Percentiles rank a stretch among this genome's conserved stretches.
phyloP scores from a whole-genome alignment of 2,888 invertebrate species.

The Dinocampus coccinellae region DNA sequence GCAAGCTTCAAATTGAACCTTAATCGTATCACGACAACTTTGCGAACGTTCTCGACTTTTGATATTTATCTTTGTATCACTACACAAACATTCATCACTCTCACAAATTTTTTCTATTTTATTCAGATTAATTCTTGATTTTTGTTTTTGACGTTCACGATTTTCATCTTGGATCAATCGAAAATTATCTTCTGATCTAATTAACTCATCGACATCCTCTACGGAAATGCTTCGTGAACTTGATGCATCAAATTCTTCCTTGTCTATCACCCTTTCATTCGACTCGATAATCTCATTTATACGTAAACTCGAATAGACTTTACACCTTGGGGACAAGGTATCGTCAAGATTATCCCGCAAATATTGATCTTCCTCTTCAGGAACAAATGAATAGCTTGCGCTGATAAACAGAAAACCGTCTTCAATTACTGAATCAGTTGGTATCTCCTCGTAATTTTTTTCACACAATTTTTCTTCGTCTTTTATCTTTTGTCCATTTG shows the following conservation, averaged over 20 bases:
- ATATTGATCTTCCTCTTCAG: slow-evolving; percentile 14
- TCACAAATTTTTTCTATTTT: not conserved
- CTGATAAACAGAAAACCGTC: slow-evolving; percentile 23
- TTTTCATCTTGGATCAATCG: slow-evolving; percentile 47
- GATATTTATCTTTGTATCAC: not conserved
- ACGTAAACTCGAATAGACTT: slow-evolving; percentile 17
- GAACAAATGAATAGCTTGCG: slow-evolving; percentile 11
- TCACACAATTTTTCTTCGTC: slow-evolving; percentile 1
- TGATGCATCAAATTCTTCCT: slow-evolving; percentile 37
- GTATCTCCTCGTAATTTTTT: slow-evolving; percentile 2
- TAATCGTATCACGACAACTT: not conserved
- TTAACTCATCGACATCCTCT: slow-evolving; percentile 59
- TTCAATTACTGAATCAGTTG: slow-evolving; percentile 20
- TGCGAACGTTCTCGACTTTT: slow-evolving; percentile 6
- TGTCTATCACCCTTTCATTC: slow-evolving; percentile 24
- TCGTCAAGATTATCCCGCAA: slow-evolving; percentile 7
- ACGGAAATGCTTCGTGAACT: slow-evolving; percentile 56
- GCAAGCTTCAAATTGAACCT: not conserved
- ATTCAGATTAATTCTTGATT: slow-evolving; percentile 24
- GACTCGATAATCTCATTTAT: not conserved
- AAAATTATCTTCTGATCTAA: slow-evolving; percentile 56
- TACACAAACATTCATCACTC: not conserved
- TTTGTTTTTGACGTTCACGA: slow-evolving; percentile 38
- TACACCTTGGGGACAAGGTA: slow-evolving; percentile 18
- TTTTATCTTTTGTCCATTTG: not conserved